Base-by-base conservation (phyloP, 2,113 vertebrate species). In the Strigops habroptila region DNA sequence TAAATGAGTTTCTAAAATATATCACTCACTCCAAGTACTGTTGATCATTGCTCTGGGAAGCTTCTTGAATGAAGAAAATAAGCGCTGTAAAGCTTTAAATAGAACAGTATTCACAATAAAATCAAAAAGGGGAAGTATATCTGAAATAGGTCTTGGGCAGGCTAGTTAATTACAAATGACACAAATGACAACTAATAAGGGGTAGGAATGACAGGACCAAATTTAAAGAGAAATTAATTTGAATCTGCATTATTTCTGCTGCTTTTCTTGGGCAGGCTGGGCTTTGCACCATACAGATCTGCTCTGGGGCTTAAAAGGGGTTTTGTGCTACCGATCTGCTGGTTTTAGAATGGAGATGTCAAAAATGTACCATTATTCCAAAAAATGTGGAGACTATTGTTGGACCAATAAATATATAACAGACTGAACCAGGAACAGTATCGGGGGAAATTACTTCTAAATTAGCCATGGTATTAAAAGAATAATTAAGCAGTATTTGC, bases 401-500 rank as follows among this genome's bases (percentile, higher is more conserved):
- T 86, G 88, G 79, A 78, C 25, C 43, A 71, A 70, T 43, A 82
- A 92, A 93, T 86, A 90, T 24, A 55, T 41, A 89, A 2, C 33
- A 81, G 80, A 39, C 82, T 48, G 94, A 91, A 94, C 9, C 63
- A 35, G 83, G 48, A 82, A 4, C 11, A 60, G 49, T 6, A 27
- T 65, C 25, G 3, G 44, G 59, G 80, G 91, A 92, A 95, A 95
- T 17, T 28, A 62, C 48, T 81, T 90, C n/a, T 35, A 59, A 95
- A 91, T 96, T 88, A 74, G 41, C 85, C 67, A 31, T 48, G 64
- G 84, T 84, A 82, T 84, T 93, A 88, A 88, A 86, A 92, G 71
- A 97, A 92, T 88, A 93, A 96, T 96, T 92, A 96, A 95, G 75
- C 59, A 91, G 52, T 96, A 95, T 95, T 97, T 81, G 69, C 75